A percentile compares a stretch with the other conserved stretches of the same genome.
These are phyloP conservation scores for Perizoma flavofasciatum DNA, from an alignment of 2,888 invertebrate genomes.

Conservation along the genomic window DNA sequence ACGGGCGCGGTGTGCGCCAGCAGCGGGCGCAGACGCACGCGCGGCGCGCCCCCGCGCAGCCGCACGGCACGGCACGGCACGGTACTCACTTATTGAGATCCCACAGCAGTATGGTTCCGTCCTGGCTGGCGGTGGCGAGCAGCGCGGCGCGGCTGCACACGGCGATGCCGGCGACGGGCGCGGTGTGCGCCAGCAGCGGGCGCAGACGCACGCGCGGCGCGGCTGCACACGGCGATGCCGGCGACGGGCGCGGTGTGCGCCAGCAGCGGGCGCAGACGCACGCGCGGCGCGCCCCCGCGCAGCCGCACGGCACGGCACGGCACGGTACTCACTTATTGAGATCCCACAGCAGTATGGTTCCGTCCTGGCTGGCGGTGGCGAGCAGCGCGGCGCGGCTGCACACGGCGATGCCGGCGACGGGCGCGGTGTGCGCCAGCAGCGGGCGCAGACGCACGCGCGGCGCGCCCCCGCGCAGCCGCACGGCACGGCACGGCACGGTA, in stretches of 20 bases:
- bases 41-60: too few relatives aligned
- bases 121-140: too few relatives aligned
- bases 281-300: conserved; percentile 50
- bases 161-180: too few relatives aligned
- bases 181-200: conserved; percentile 90
- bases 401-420: conserved; percentile 86
- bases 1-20: too few relatives aligned
- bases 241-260: conserved; percentile 74
- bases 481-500: conserved; percentile 1
- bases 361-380: conserved; percentile 88
- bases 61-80: too few relatives aligned
- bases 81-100: too few relatives aligned
- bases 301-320: too few relatives aligned
- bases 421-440: conserved; percentile 46
- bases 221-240: conserved; percentile 87
- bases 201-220: too few relatives aligned
- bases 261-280: conserved; percentile 44
- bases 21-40: too few relatives aligned
- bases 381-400: conserved; percentile 91
- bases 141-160: too few relatives aligned
- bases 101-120: too few relatives aligned
- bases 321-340: conserved; percentile 84
- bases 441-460: conserved; percentile 47
- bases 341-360: conserved; percentile 93
- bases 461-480: too few relatives aligned